These are phyloP conservation scores for Tretioscincus oriximinensis DNA, from an alignment of 2,113 vertebrate genomes.

Conservation along the genomic window DNA sequence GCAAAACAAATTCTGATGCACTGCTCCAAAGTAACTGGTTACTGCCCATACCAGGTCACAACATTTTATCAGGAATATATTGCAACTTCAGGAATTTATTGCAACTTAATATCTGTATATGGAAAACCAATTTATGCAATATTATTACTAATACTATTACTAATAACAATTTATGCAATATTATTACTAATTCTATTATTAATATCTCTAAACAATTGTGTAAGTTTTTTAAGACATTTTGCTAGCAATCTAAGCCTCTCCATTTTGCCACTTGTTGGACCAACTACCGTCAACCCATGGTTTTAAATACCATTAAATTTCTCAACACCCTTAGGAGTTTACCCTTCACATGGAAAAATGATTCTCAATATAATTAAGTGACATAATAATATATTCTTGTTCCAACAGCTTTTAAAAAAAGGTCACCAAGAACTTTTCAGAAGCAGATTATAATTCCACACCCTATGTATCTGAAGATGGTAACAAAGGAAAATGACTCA, in stretches of 20 bases:
- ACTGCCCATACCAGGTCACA: too few relatives aligned
- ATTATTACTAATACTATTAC: too few relatives aligned
- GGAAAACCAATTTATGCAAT: too few relatives aligned
- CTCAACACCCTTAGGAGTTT: fast-evolving
- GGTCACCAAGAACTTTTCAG: background rate
- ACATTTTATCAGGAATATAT: too few relatives aligned
- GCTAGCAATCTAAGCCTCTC: background rate
- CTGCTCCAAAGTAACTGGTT: too few relatives aligned
- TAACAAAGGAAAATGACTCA: background rate
- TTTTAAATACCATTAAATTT: background rate
- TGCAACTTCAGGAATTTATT: too few relatives aligned
- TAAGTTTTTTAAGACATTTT: background rate
- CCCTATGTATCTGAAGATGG: background rate
- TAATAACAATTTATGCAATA: too few relatives aligned
- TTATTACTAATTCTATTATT: too few relatives aligned
- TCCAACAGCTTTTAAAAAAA: background rate
- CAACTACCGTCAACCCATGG: background rate
- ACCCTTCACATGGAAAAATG: conserved; percentile 15
- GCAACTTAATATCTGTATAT: too few relatives aligned
- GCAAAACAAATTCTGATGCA: too few relatives aligned
- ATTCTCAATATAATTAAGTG: background rate
- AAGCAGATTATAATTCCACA: background rate
- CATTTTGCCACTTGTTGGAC: background rate
- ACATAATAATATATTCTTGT: background rate
- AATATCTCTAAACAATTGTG: too few relatives aligned